These are phyloP conservation scores for Orcinus orca DNA, from an alignment of 2,113 vertebrate species.

Conservation along the genomic window DNA sequence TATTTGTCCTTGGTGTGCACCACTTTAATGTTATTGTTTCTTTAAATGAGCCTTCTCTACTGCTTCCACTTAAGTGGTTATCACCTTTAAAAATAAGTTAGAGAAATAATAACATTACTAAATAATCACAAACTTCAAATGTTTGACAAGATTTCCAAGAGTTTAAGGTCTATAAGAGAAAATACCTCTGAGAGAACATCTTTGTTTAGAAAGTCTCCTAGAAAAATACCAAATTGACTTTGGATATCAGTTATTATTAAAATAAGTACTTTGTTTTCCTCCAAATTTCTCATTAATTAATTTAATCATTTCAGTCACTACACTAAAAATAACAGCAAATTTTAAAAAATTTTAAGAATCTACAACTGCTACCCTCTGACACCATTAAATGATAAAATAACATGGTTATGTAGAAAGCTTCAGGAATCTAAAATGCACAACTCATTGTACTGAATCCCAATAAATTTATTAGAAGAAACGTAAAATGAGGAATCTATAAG, in stretches of 20 bases:
- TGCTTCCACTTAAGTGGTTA: conserved; percentile 88
- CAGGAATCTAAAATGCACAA: conserved; percentile 5
- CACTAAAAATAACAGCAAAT: background rate
- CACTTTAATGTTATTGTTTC: conserved; percentile 97
- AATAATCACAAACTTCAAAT: background rate
- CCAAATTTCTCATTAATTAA: background rate
- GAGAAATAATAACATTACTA: conserved; percentile 14
- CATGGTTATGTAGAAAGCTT: background rate
- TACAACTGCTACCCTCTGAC: background rate
- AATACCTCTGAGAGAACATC: background rate
- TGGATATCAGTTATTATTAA: background rate
- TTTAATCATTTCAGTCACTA: background rate
- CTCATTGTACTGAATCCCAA: background rate
- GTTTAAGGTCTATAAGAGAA: background rate
- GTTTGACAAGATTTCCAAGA: background rate
- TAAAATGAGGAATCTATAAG: background rate
- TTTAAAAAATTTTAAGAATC: background rate
- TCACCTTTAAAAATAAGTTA: conserved; percentile 87
- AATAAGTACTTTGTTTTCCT: background rate
- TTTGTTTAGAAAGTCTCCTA: background rate
- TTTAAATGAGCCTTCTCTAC: conserved; percentile 92
- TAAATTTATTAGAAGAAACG: background rate
- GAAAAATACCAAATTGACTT: background rate
- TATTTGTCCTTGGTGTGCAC: conserved; percentile 98
- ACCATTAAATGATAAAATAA: conserved; percentile 3